Evolutionary conservation across 2,797 vertebrate genomes (phyloP), one percentile per base, ranked within the genome.

Genomic region (Hypotaenidia okinawae): DNA sequence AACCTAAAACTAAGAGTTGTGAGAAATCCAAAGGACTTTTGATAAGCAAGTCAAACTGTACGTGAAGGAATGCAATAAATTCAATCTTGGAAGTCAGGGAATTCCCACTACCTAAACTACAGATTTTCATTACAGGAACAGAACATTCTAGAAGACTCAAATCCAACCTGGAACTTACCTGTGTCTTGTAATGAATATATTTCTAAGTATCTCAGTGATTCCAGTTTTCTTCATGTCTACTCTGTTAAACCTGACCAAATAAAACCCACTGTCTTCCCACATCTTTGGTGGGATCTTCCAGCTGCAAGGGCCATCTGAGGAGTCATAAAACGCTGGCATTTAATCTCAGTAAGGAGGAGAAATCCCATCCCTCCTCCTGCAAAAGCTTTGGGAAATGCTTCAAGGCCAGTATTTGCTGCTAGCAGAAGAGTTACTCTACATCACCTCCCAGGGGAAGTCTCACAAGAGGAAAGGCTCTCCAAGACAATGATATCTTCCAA

Each of bases 401-500:
- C 69, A 81, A 86, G 74, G 75, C n/a, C 63, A 91, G 30, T 23
- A 70, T 79, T 70, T 90, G 57, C 72, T 90, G 70, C 67, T 82
- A 88, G 64, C 52, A 91, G 70, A 89, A 94, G 74, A 28, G 45
- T 91, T 70, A 76, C 62, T 88, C 67, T 59, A 82, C n/a, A 63
- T 30, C 84, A 79, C 3, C n/a, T 91, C 70, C 87, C 57, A 79
- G 13, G 37, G 85, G 87, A 93, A 3, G 28, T 30, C 87, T 88
- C 41, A 88, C 47, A 93, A 91, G 57, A 81, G 51, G 27, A 93
- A 78, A 76, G 18, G 33, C 41, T 90, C 57, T 88, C 39, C 80
- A 84, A 87, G 85, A 76, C 73, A 93, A 76, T 94, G 79, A 74
- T 59, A 21, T 68, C 61, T 94, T 90, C 80, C 77, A 82, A 43